Evolutionary conservation across 2,888 invertebrate genomes (phyloP), one percentile per base, ranked within the genome.

Genomic region (Mythimna impura): DNA sequence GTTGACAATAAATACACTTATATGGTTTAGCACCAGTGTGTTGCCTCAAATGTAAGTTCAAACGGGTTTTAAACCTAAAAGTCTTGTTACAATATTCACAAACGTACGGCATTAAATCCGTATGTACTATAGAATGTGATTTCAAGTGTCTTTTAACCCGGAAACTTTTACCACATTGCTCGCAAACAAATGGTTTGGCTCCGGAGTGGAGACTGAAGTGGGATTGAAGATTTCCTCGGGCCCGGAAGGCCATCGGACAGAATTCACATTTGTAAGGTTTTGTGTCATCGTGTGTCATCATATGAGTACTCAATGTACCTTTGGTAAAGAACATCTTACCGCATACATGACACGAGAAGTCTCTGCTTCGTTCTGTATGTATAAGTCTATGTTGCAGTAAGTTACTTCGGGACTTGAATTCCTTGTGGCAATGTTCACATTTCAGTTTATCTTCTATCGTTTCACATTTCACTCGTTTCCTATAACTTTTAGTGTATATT

Each of bases 271-370:
- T 96, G 47, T 87, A 95, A 0, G 94, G 96, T 63, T 94, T 95
- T 0, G 90, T 88, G 0, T 95, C 95, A 55, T 96, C 95, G 54
- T 96, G 96, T 0, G 93, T 95, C 68, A 91, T 86, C 91, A 96
- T 94, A 66, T 96, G 96, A 0, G 94, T 94, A 6, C 93, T 91
- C 1, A 96, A 78, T 0, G 96, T 93, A 0, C 96, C 96, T 89
- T 96, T 96, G 0, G 95, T 96, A 40, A 93, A 96, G 81, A 96
- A 96, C 95, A 95, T 96, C 87, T 96, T 96, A 0, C 96, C 96
- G 8, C 96, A 96, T 0, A 96, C 81, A 63, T 96, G 96, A 74
- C 96, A 96, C 0, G 96, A 93, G 60, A 95, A 96, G 22, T 96
- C 92, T 82, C 94, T 87, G 14, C 91, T 92, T 0, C 95, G 92